Evolutionary conservation across 1,140 invertebrate genomes (phyloP).

Genomic region (Drosophila mayri): DNA sequence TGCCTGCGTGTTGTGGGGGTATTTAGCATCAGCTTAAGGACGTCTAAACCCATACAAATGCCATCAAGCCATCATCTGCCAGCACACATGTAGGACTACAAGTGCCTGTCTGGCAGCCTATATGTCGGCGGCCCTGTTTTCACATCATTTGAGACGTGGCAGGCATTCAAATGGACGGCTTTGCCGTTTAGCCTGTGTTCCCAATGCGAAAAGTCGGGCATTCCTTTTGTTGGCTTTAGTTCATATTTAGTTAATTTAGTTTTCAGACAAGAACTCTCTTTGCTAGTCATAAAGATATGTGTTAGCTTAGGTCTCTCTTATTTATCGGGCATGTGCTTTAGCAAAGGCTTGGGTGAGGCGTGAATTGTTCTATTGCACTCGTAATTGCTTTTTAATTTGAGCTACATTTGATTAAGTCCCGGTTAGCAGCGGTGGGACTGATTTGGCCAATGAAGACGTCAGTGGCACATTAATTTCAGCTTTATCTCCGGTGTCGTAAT

Average conservation of each 20-base stretch:
- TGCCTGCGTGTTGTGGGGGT: slow-evolving; percentile 28
- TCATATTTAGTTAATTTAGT: slow-evolving; percentile 66
- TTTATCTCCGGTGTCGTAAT: not conserved
- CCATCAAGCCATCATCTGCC: not conserved
- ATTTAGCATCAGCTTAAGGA: slow-evolving; percentile 36
- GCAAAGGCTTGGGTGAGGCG: too few relatives aligned
- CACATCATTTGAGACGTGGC: slow-evolving; percentile 69
- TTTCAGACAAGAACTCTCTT: slow-evolving; percentile 32
- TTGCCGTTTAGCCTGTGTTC: slow-evolving; percentile 10
- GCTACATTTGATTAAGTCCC: slow-evolving; percentile 43
- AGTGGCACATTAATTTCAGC: slow-evolving; percentile 29
- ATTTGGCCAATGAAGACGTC: slow-evolving; percentile 15
- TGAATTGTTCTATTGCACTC: slow-evolving; percentile 1
- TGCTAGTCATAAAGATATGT: slow-evolving; percentile 41
- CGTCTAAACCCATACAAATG: not conserved
- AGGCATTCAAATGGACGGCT: slow-evolving; percentile 62
- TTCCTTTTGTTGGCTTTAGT: slow-evolving; percentile 31
- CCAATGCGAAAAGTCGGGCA: slow-evolving; percentile 36
- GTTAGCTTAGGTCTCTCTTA: slow-evolving; percentile 40
- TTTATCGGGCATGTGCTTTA: not conserved
- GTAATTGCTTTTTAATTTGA: slow-evolving; percentile 66
- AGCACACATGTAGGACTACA: slow-evolving; percentile 9
- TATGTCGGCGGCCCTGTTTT: slow-evolving; percentile 55
- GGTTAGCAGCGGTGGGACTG: slow-evolving; percentile 28
- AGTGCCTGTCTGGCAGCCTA: slow-evolving; percentile 8